phyloP scores from a whole-genome alignment of 2,113 vertebrate genomes.

The Cromileptes altivelis region DNA sequence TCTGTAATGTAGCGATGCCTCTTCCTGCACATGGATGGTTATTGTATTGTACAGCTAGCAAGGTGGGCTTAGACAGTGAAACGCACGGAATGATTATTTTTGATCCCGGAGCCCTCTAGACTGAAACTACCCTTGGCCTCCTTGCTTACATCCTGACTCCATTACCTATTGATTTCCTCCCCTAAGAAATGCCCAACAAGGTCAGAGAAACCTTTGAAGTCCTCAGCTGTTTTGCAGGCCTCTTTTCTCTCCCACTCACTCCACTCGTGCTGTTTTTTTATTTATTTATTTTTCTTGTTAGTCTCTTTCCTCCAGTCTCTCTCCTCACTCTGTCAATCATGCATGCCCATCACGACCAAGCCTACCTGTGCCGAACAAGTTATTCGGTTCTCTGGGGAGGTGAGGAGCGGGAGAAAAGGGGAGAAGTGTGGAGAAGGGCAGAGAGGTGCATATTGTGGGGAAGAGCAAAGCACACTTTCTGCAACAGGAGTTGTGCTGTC shows the following conservation, averaged over 20 bases:
- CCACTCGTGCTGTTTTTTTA: constrained; percentile 15
- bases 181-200: constrained; percentile 71
- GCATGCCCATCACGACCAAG: constrained; percentile 56
- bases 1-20: constrained; percentile 26
- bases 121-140: constrained; percentile 59
- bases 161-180: constrained; percentile 82
- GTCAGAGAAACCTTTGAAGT: constrained; percentile 78
- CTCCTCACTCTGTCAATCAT: constrained; percentile 60
- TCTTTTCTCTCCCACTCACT: constrained; percentile 22
- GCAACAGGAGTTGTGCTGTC: constrained; percentile 25
- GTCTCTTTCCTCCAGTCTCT: constrained; percentile 37
- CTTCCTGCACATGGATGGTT: constrained; percentile 22
- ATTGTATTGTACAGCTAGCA: constrained; percentile 30
- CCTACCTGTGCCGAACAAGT: constrained; percentile 60
- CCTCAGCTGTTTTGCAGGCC: constrained; percentile 43
- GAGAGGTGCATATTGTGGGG: constrained; percentile 12
- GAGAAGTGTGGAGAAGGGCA: constrained; percentile 34
- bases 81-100: constrained; percentile 62
- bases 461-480: constrained; percentile 35
- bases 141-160: constrained; percentile 75
- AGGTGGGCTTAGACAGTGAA: constrained; percentile 48
- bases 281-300: constrained; percentile 31
- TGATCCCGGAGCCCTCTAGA: constrained; percentile 51
- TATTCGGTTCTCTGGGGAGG: constrained; percentile 57
- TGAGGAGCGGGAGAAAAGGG: constrained; percentile 25